Conservation (phyloP, 2,113 vertebrate species). For the Dendropsophus ebraccatus region DNA sequence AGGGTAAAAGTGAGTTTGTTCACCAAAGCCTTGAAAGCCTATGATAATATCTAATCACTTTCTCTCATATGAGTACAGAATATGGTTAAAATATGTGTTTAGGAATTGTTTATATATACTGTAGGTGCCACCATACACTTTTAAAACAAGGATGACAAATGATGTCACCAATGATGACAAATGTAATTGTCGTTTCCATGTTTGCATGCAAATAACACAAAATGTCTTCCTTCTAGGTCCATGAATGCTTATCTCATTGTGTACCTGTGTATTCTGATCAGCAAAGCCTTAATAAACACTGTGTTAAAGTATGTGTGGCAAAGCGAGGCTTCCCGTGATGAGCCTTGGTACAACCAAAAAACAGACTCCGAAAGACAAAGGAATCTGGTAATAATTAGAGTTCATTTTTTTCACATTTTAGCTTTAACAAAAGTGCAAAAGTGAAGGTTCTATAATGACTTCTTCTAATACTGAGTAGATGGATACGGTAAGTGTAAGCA, state of each 20-base stretch:
- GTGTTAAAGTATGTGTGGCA: slow-evolving; percentile 92
- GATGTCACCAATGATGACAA: not conserved
- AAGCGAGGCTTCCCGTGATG: slow-evolving; percentile 83
- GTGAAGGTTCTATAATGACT: not conserved
- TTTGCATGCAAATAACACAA: not conserved
- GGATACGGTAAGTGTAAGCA: not conserved
- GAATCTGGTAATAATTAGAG: slow-evolving; percentile 77
- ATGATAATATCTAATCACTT: too few species aligned
- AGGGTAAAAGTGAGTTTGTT: too few species aligned
- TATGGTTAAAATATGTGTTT: not conserved
- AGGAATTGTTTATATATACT: not conserved
- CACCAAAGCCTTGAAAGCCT: too few species aligned
- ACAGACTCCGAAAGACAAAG: slow-evolving; percentile 85
- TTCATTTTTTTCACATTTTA: not conserved
- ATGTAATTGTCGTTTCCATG: not conserved
- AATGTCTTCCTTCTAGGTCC: slow-evolving; percentile 73
- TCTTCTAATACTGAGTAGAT: not conserved
- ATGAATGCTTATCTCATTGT: slow-evolving; percentile 96
- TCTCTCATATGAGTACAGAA: not conserved
- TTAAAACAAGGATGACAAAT: not conserved
- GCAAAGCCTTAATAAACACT: slow-evolving; percentile 93
- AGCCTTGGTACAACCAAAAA: slow-evolving; percentile 93
- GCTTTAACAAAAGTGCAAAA: not conserved
- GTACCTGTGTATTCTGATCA: slow-evolving; percentile 95
- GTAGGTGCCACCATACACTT: not conserved